Percentiles rank a stretch among this genome's conserved stretches.
Evolutionary conservation across 1,140 invertebrate genomes (phyloP).

Genomic region (Limonius californicus): DNA sequence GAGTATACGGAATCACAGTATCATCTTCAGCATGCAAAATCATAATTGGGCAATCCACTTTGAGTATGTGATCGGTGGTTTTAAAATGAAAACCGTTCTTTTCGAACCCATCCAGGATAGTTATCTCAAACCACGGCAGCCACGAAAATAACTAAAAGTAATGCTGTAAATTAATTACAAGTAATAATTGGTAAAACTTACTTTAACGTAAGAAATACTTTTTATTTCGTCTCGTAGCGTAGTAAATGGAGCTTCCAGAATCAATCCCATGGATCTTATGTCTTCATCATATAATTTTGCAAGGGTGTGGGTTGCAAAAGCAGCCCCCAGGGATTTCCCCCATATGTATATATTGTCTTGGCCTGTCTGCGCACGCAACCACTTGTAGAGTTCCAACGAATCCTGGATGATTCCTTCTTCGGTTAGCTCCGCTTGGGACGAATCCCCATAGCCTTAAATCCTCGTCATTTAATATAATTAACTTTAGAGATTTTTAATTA

Average conservation of each 20-base stretch:
- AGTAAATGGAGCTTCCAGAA: too few species aligned
- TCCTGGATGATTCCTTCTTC: constrained; percentile 82
- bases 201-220: too few species aligned
- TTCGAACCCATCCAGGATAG: constrained; percentile 64
- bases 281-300: constrained; percentile 19
- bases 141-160: constrained; percentile 49
- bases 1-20: constrained; percentile 13
- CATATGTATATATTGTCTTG: constrained; percentile 71
- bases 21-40: constrained; percentile 90
- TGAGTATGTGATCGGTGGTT: constrained; percentile 62
- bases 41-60: constrained; percentile 70
- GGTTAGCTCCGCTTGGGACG: constrained; percentile 57
- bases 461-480: constrained; percentile 7
- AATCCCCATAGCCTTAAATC: constrained; percentile 85
- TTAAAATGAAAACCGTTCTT: constrained; percentile 63
- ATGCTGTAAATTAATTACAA: too few species aligned
- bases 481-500: too few species aligned
- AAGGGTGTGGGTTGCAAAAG: constrained; percentile 61
- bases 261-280: too few species aligned
- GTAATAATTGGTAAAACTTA: too few species aligned
- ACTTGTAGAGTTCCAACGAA: constrained; percentile 71
- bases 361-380: constrained; percentile 54
- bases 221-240: too few species aligned
- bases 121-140: constrained; percentile 68
- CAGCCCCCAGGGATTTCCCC: constrained; percentile 80